Percentiles rank a stretch among this genome's conserved stretches.
Conservation (phyloP, 2,797 vertebrate species). For the Kryptopterus vitreolus region DNA sequence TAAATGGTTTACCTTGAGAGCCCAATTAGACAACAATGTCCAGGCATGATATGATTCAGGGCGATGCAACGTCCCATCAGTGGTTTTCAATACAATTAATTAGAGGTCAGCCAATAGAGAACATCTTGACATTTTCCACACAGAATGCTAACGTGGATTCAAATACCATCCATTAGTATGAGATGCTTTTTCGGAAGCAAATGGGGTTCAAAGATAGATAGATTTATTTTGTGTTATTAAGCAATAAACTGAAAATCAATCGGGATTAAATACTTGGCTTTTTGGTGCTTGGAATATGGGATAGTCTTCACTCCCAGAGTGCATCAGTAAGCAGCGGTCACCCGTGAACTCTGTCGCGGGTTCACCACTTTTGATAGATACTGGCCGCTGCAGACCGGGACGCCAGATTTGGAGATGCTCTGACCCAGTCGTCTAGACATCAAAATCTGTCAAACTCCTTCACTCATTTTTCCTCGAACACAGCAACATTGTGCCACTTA, state of each 20-base stretch:
- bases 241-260: not conserved
- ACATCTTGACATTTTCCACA: constrained; percentile 22
- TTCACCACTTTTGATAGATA: no score
- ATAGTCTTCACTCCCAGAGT: no score
- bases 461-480: no score
- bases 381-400: no score
- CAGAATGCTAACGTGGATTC: constrained; percentile 14
- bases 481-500: no score
- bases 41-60: constrained; percentile 16
- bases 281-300: not conserved
- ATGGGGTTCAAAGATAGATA: not conserved
- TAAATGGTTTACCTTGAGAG: constrained; percentile 30
- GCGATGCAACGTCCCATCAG: constrained; percentile 27
- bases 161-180: not conserved
- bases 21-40: constrained; percentile 30
- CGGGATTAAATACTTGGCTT: not conserved
- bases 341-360: no score
- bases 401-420: no score
- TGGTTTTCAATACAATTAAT: constrained; percentile 29
- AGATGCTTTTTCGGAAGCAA: not conserved
- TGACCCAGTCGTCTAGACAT: no score
- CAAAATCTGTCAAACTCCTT: no score
- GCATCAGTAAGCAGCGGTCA: no score
- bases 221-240: not conserved
- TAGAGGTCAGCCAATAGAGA: constrained; percentile 20